Evolutionary conservation across 2,113 vertebrate genomes (phyloP).

Genomic region (Tylochromis polylepis): DNA sequence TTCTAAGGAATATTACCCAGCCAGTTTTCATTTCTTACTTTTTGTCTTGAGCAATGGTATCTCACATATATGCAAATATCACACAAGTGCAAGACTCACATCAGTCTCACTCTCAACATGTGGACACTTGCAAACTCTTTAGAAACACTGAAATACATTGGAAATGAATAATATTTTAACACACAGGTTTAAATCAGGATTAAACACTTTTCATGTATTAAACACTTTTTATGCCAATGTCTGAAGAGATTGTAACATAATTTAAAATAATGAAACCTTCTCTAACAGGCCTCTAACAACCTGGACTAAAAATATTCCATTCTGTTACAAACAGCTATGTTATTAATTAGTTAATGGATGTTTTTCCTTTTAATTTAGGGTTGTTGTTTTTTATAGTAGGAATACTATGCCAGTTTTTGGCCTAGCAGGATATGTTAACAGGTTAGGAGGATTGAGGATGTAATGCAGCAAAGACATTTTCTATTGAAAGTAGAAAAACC

Average conservation of each 20-base stretch:
- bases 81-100: background rate
- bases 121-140: background rate
- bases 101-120: background rate
- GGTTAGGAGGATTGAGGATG: too few species aligned
- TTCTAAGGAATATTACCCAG: background rate
- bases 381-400: fast-evolving
- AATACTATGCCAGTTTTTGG: background rate
- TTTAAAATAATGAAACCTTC: background rate
- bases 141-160: background rate
- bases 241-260: background rate
- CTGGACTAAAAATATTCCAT: background rate
- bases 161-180: background rate
- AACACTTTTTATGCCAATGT: background rate
- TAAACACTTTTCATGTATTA: background rate
- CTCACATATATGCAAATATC: background rate
- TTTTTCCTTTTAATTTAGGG: background rate
- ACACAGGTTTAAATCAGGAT: background rate
- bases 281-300: background rate
- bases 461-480: background rate
- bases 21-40: background rate
- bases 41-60: background rate
- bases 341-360: background rate
- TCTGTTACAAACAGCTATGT: background rate
- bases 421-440: too few species aligned
- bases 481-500: background rate